A percentile compares a stretch with the other conserved stretches of the same genome.
phyloP scores from a whole-genome alignment of 2,113 vertebrate species.

The Phocoena sinus region DNA sequence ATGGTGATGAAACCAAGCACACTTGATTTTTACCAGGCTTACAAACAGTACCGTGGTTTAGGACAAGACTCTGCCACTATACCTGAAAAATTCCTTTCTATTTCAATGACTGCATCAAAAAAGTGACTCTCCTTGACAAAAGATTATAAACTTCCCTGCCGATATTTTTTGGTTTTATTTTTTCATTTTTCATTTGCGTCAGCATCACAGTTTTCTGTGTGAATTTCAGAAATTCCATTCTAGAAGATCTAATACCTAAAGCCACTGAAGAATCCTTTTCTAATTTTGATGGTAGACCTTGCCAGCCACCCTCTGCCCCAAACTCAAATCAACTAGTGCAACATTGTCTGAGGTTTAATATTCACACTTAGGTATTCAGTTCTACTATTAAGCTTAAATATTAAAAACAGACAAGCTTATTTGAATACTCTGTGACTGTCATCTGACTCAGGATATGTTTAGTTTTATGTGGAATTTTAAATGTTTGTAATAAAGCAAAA shows the following conservation, averaged over 20 bases:
- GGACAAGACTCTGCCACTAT: not conserved
- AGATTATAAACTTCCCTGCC: not conserved
- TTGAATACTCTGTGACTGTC: not conserved
- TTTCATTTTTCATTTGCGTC: not conserved
- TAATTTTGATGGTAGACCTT: not conserved
- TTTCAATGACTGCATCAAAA: not conserved
- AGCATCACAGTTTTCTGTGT: not conserved
- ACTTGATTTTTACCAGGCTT: not conserved
- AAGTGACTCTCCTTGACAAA: not conserved
- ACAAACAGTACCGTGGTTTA: not conserved
- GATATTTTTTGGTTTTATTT: not conserved
- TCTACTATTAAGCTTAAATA: not conserved
- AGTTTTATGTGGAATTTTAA: constrained; percentile 32
- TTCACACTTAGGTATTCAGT: not conserved
- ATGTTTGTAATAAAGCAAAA: constrained; percentile 2
- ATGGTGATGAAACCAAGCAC: not conserved
- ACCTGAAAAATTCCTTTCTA: not conserved
- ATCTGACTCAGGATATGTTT: not conserved
- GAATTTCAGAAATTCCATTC: not conserved
- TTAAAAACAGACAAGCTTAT: not conserved
- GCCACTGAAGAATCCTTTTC: not conserved
- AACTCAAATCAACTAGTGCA: not conserved
- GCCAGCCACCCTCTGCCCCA: not conserved
- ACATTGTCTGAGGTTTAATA: constrained; percentile 7
- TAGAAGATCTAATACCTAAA: not conserved